Evolutionary conservation across 2,888 invertebrate species (phyloP), one percentile per base, ranked within the genome.

Genomic region (Odontomyia ornata): DNA sequence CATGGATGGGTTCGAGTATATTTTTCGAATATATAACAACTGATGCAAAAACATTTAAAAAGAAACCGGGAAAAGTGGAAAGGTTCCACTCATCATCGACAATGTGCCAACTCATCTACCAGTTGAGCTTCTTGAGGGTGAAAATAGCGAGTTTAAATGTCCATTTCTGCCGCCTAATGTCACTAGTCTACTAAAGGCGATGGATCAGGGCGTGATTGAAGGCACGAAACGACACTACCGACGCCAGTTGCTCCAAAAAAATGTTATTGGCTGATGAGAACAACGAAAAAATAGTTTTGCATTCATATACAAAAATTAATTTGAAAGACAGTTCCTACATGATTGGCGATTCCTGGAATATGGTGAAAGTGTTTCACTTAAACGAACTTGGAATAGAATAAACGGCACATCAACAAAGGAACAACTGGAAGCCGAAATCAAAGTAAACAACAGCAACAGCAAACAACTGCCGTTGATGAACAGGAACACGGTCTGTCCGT

Each of bases 1-100:
- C 57, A 75, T 75, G 75, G 57, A 75, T 75, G 75, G 21, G n/a
- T 18, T 56, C 15, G 15, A 30, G 46, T 60, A 18, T 75, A 56
- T 75, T 75, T 60, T 28, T 57, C 13, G 18, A 18, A n/a, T 13
- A 23, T 60, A 60, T 60, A 13, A 60, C 18, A 60, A 60, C 60
- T 60, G 60, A 60, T n/a, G 18, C 5, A 60, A 60, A 60, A 60
- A 60, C n/a, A 18, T 23, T 60, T 60, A 60, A 60, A 60, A 60
- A 60, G 25, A 18, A 56, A 56, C 9, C 56, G 25, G 56, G 27
- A 60, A 60, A 60, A 60, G 3, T 2, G 60, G 27, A 60, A 60
- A 60, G 18, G 25, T 60, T 60, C 18, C 28, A 11, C 64, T 25
- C 21, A 27, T n/a, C 9, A 25, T 64, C 30, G 28, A 64, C 27